A percentile compares a stretch with the other conserved stretches of the same genome.
These are phyloP conservation scores for Scatophagus argus DNA, from an alignment of 2,113 vertebrate genomes.

Conservation along the genomic window DNA sequence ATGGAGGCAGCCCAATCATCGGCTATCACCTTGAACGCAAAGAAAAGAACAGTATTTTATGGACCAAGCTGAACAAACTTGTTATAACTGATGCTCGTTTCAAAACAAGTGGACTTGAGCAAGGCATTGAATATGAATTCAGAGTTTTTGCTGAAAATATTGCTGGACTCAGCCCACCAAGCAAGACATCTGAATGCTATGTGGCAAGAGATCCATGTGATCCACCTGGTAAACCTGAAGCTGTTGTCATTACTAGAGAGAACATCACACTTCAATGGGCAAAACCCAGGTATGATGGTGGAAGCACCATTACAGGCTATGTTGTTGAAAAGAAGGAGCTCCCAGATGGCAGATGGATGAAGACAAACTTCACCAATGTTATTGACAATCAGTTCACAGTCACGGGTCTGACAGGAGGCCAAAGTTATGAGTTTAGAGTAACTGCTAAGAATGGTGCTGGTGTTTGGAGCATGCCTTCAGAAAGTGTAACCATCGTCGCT, in stretches of 20 bases:
- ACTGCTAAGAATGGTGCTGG: constrained; percentile 97
- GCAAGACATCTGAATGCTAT: constrained; percentile 93
- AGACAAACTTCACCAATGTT: constrained; percentile 96
- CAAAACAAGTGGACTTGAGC: constrained; percentile 94
- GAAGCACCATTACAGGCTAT: constrained; percentile 95
- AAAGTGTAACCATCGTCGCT: constrained; percentile 92
- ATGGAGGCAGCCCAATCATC: constrained; percentile 93
- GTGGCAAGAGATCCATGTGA: constrained; percentile 96
- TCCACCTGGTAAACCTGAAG: constrained; percentile 93
- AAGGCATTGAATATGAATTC: constrained; percentile 98
- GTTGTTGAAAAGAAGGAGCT: constrained; percentile 95
- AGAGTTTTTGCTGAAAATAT: constrained; percentile 96
- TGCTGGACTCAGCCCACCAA: constrained; percentile 92
- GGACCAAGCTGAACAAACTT: constrained; percentile 94
- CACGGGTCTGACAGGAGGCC: constrained; percentile 91
- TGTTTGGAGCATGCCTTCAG: constrained; percentile 93
- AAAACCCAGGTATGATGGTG: constrained; percentile 95
- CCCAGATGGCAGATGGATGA: constrained; percentile 97
- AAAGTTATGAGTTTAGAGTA: constrained; percentile 94
- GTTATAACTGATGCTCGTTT: constrained; percentile 91
- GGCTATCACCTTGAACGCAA: constrained; percentile 98
- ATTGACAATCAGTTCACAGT: constrained; percentile 94
- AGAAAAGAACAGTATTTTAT: constrained; percentile 98
- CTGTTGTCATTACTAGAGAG: constrained; percentile 93
- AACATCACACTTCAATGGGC: constrained; percentile 93